Evolutionary conservation across 2,113 vertebrate species (phyloP).

Genomic region (Anguilla rostrata): DNA sequence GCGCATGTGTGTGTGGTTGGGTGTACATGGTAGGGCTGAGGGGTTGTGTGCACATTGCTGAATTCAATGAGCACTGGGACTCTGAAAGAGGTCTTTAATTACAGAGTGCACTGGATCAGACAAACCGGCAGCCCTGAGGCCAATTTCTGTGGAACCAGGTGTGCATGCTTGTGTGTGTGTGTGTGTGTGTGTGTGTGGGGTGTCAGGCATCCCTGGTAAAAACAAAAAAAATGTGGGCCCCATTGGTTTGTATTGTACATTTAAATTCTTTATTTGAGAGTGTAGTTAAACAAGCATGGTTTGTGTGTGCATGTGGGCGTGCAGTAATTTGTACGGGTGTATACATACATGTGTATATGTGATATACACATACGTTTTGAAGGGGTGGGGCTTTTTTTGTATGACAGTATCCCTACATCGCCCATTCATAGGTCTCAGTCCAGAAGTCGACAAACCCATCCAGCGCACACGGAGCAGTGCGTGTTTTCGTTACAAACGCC

Average conservation of each 20-base stretch:
- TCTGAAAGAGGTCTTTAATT: conserved; percentile 65
- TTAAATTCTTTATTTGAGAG: too few species aligned
- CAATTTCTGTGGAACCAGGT: conserved; percentile 68
- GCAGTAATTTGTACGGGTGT: too few species aligned
- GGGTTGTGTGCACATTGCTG: conserved; percentile 48
- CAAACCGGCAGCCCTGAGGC: conserved; percentile 61
- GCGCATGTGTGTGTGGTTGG: not conserved
- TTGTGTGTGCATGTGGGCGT: too few species aligned
- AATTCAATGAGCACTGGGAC: conserved; percentile 39
- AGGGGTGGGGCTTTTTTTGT: not conserved
- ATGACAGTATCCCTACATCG: not conserved
- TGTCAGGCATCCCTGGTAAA: not conserved
- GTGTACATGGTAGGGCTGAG: conserved; percentile 6
- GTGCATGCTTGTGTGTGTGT: conserved; percentile 42
- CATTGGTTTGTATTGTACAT: too few species aligned
- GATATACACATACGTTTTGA: not conserved
- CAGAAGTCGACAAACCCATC: not conserved
- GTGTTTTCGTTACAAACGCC: not conserved
- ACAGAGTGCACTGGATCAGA: conserved; percentile 66
- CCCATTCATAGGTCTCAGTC: not conserved
- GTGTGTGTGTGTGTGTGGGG: not conserved
- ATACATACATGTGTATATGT: too few species aligned
- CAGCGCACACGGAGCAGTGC: not conserved
- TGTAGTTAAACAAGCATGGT: too few species aligned
- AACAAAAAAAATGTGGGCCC: not conserved